Conservation (phyloP, 2,113 vertebrate genomes). For the Montifringilla adamsi region DNA sequence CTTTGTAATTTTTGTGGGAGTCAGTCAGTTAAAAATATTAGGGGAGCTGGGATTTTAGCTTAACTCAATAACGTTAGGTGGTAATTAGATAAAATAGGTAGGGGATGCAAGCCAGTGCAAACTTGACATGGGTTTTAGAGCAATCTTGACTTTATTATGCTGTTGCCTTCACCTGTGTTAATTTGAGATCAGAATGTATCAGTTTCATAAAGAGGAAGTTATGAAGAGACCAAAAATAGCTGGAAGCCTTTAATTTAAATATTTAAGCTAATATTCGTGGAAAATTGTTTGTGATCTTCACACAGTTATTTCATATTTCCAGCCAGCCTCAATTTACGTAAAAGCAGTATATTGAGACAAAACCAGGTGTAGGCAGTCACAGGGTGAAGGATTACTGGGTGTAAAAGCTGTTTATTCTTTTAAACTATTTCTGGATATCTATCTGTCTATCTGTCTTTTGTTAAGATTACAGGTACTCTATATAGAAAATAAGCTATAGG, state of each 20-base stretch:
- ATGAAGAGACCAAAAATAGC: neutral
- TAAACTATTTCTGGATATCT: constrained; percentile 3
- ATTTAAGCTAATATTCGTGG: neutral
- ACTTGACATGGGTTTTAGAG: neutral
- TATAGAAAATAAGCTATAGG: constrained; percentile 32
- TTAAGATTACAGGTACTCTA: constrained; percentile 9
- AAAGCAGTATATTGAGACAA: neutral
- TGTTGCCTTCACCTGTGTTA: neutral
- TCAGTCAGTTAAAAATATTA: neutral
- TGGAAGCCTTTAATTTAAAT: neutral
- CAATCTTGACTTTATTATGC: neutral
- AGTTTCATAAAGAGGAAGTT: neutral
- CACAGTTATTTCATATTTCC: neutral
- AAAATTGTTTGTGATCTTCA: neutral
- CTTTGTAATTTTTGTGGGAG: neutral
- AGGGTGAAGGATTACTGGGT: neutral
- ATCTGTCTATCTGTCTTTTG: constrained; percentile 9
- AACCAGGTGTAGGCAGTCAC: neutral
- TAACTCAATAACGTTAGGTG: neutral
- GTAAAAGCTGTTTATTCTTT: constrained; percentile 14
- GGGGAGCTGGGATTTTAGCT: neutral
- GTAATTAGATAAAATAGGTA: neutral
- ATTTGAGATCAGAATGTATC: neutral
- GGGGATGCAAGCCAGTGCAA: neutral
- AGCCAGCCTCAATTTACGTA: neutral